Evolutionary conservation across 2,888 invertebrate species (phyloP).

Genomic region (Thumatha senex): DNA sequence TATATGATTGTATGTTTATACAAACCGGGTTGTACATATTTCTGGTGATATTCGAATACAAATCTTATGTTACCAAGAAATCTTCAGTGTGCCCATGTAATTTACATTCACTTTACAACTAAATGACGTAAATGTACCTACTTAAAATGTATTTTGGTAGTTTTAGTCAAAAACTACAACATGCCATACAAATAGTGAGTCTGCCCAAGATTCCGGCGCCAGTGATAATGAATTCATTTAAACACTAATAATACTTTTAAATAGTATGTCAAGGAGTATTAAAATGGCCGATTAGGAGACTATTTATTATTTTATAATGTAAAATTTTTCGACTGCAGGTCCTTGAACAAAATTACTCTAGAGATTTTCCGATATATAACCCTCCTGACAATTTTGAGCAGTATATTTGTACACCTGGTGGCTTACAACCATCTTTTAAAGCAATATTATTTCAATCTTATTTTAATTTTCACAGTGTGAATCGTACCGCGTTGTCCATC

Average conservation of each 20-base stretch:
- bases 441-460: no score
- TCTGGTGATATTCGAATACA: no score
- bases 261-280: neutral
- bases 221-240: neutral
- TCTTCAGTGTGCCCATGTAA: neutral
- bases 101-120: conserved; percentile 4
- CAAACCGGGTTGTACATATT: no score
- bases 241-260: neutral
- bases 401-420: no score
- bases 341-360: neutral
- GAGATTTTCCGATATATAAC: no score
- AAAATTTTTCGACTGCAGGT: neutral
- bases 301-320: neutral
- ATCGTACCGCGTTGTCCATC: no score
- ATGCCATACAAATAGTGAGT: conserved; percentile 1
- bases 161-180: neutral
- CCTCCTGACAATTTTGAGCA: no score
- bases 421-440: no score
- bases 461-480: no score
- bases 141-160: conserved; percentile 13
- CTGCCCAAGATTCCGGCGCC: neutral
- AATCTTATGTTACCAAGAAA: no score
- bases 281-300: neutral
- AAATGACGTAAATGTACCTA: conserved; percentile 6
- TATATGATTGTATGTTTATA: no score